Evolutionary conservation across 2,113 vertebrate genomes (phyloP).

Genomic region (Mystacornis crossleyi): DNA sequence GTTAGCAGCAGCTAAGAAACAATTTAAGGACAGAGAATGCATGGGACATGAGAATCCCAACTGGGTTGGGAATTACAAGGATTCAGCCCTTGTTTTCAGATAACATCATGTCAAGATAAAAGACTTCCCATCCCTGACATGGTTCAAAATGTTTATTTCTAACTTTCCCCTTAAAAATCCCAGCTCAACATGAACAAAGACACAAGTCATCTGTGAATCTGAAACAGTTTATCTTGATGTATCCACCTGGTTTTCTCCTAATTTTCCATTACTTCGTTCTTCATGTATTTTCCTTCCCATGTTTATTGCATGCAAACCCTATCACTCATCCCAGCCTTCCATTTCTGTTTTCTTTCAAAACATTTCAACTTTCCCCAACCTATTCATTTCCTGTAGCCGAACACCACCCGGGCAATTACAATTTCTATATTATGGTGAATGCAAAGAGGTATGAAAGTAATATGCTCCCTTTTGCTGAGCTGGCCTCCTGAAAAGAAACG

Average conservation of each 20-base stretch:
- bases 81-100: background rate
- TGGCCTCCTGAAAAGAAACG: background rate
- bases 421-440: background rate
- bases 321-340: conserved; percentile 30
- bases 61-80: background rate
- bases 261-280: conserved; percentile 47
- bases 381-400: conserved; percentile 16
- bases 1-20: background rate
- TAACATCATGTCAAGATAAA: background rate
- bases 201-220: background rate
- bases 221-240: background rate
- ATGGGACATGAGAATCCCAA: background rate
- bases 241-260: background rate
- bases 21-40: background rate
- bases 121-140: background rate
- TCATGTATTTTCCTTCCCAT: conserved; percentile 5
- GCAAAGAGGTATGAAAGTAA: background rate
- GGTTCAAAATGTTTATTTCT: background rate
- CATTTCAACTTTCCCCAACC: conserved; percentile 25
- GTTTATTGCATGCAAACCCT: conserved; percentile 20
- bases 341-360: conserved; percentile 65
- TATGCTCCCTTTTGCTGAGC: background rate
- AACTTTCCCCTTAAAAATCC: background rate
- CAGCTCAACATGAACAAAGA: background rate
- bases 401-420: background rate